A percentile compares a stretch with the other conserved stretches of the same genome.
These are phyloP conservation scores for pig (Sus scrofa) DNA, from an alignment of 2,113 vertebrate species.

Conservation along the genomic window DNA sequence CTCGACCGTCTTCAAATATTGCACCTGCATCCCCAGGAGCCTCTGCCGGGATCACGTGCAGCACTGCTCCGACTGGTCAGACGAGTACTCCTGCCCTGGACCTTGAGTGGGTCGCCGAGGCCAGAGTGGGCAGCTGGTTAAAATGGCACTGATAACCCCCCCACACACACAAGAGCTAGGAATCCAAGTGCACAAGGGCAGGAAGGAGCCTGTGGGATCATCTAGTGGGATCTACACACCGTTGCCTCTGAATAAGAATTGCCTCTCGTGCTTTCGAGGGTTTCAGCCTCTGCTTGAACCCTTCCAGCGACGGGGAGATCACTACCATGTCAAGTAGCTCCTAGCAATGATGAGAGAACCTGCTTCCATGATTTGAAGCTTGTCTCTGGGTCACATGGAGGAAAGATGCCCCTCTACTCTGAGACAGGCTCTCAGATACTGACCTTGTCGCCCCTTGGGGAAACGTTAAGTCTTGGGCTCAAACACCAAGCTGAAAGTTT, in stretches of 20 bases:
- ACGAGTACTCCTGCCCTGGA: slow-evolving; percentile 86
- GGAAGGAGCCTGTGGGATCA: neutral
- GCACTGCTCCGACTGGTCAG: slow-evolving; percentile 89
- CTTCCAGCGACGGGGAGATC: neutral
- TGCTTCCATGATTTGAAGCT: neutral
- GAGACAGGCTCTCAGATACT: neutral
- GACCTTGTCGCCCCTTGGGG: neutral
- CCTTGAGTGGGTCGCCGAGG: neutral
- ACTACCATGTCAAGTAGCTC: neutral
- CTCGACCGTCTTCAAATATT: slow-evolving; percentile 84
- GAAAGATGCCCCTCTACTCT: neutral
- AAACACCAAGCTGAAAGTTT: neutral
- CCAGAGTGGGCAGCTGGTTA: neutral
- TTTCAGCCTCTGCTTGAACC: neutral
- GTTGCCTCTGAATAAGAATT: neutral
- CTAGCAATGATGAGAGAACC: neutral
- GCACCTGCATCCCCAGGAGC: slow-evolving; percentile 87
- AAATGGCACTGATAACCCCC: no score
- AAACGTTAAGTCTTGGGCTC: neutral
- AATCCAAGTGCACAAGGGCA: neutral
- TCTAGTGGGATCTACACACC: neutral
- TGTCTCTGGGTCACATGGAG: neutral
- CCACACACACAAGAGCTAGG: neutral
- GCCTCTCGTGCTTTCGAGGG: neutral
- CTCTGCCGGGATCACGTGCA: slow-evolving; percentile 86